Conservation (phyloP, 2,888 invertebrate species). For the Drosophila phalerata region DNA sequence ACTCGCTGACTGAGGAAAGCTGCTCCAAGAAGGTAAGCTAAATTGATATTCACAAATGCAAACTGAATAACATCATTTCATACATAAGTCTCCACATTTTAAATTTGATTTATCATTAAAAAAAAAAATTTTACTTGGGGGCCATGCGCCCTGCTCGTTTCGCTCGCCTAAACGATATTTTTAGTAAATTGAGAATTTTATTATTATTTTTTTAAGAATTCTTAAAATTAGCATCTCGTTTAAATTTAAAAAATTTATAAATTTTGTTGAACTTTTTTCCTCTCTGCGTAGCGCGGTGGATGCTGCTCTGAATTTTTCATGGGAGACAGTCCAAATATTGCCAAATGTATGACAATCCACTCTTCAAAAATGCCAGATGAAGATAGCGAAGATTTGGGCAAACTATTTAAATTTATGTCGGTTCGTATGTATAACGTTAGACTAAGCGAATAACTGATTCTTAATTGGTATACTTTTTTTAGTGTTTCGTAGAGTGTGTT, state of each 20-base stretch:
- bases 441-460: not conserved
- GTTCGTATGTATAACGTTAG: constrained; percentile 41
- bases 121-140: too few species aligned
- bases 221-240: too few species aligned
- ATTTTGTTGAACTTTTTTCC: not conserved
- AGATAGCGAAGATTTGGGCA: constrained; percentile 40
- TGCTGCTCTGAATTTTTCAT: constrained; percentile 61
- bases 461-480: not conserved
- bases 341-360: constrained; percentile 70
- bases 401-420: constrained; percentile 63
- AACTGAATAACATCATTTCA: too few species aligned
- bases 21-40: constrained; percentile 57
- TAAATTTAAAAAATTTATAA: not conserved
- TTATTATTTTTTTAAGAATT: too few species aligned
- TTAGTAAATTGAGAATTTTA: too few species aligned
- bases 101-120: too few species aligned
- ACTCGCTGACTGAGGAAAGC: constrained; percentile 28
- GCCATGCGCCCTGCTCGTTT: too few species aligned
- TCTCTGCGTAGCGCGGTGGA: constrained; percentile 44
- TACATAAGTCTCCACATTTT: too few species aligned
- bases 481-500: constrained; percentile 75
- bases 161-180: too few species aligned
- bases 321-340: constrained; percentile 50
- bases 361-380: constrained; percentile 60
- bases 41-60: not conserved